Evolutionary conservation across 2,113 vertebrate genomes (phyloP).

Genomic region (Calyptommatus sinebrachiatus): DNA sequence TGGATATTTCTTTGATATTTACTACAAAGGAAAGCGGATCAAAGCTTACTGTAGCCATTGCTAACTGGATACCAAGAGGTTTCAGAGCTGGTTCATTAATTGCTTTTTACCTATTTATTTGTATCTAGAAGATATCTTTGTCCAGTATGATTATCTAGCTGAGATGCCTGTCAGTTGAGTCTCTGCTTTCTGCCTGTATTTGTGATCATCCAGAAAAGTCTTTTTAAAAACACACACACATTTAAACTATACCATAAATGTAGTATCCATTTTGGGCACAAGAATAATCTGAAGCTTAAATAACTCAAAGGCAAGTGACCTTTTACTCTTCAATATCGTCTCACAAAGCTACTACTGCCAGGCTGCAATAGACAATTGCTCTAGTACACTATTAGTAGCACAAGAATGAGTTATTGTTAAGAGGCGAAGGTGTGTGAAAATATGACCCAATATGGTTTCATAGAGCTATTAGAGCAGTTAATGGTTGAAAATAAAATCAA

Average conservation of each 20-base stretch:
- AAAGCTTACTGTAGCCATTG: no score
- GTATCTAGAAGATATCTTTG: no score
- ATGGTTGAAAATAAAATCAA: neutral
- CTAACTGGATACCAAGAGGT: no score
- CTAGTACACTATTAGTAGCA: neutral
- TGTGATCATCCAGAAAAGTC: neutral
- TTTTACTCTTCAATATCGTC: neutral
- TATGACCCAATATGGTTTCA: neutral
- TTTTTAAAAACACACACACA: neutral
- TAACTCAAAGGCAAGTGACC: no score
- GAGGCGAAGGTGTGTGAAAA: neutral
- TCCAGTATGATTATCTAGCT: neutral
- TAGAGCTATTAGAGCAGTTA: neutral
- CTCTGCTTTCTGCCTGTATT: neutral
- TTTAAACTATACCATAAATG: neutral
- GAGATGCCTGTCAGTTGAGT: neutral
- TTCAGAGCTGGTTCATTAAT: no score
- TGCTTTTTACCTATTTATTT: no score
- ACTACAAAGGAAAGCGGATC: no score
- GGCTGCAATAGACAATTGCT: neutral
- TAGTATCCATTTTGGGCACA: neutral
- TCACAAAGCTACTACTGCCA: neutral
- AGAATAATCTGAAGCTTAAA: neutral
- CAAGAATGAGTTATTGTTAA: neutral
- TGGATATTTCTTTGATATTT: no score